Evolutionary conservation across 2,113 vertebrate genomes (phyloP).

Genomic region (Chlamydotis undulata): DNA sequence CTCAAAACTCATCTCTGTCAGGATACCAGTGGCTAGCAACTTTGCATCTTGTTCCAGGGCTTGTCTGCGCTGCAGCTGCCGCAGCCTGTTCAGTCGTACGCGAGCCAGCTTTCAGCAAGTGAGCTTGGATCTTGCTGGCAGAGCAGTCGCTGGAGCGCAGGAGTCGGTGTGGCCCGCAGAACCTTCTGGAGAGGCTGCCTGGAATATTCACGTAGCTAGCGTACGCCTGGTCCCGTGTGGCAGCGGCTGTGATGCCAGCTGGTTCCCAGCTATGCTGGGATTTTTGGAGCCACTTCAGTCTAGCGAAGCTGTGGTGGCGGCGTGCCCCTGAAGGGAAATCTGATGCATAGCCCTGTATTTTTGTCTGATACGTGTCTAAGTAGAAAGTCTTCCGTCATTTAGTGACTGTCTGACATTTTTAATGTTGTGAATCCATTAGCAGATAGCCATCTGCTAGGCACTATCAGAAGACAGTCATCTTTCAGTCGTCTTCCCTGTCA

Average conservation of each 20-base stretch:
- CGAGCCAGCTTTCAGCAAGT: not conserved
- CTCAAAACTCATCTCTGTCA: not conserved
- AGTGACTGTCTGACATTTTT: not conserved
- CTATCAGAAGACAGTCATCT: not conserved
- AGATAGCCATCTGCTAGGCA: not conserved
- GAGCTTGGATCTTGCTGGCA: not conserved
- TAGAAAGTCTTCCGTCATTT: not conserved
- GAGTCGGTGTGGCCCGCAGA: not conserved
- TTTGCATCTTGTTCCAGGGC: not conserved
- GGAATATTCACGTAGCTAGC: not conserved
- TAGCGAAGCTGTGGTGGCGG: not conserved
- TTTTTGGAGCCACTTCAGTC: not conserved
- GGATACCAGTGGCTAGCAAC: not conserved
- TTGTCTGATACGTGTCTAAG: not conserved
- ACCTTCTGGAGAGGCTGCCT: slow-evolving; percentile 19
- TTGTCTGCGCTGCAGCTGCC: not conserved
- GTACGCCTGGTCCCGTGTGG: not conserved
- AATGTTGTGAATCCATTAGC: not conserved
- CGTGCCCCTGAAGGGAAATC: not conserved
- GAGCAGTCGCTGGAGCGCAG: not conserved
- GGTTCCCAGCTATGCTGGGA: not conserved
- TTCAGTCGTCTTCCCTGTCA: not conserved
- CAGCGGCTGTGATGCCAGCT: not conserved
- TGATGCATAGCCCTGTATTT: not conserved
- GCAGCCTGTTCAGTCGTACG: not conserved